These are phyloP conservation scores for Ceratosolen solmsi DNA, from an alignment of 1,140 invertebrate genomes.

Conservation along the genomic window DNA sequence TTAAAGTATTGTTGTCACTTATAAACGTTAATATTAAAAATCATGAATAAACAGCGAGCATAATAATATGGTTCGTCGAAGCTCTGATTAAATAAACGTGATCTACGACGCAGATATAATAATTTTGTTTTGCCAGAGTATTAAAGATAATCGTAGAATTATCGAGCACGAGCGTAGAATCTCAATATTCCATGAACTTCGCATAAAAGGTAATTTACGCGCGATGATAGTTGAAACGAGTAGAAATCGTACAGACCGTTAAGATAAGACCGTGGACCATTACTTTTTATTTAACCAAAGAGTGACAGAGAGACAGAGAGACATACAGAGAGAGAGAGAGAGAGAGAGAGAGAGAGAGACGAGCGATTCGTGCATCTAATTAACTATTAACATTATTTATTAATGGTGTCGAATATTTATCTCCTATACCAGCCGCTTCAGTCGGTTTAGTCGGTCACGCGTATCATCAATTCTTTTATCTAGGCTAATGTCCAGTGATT, in stretches of 20 bases:
- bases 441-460: background rate
- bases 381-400: conserved; percentile 36
- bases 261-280: background rate
- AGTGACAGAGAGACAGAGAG: background rate
- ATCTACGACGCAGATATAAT: background rate
- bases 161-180: conserved; percentile 14
- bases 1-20: background rate
- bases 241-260: conserved; percentile 11
- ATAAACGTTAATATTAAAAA: background rate
- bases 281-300: conserved; percentile 3
- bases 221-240: background rate
- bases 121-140: conserved; percentile 8
- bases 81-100: conserved; percentile 28
- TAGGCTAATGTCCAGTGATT: conserved; percentile 5
- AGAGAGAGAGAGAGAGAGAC: background rate
- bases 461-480: background rate
- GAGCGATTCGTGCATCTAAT: conserved; percentile 24
- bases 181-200: conserved; percentile 10
- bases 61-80: background rate
- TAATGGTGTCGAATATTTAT: background rate
- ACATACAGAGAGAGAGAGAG: background rate
- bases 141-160: conserved; percentile 4
- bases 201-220: conserved; percentile 15
- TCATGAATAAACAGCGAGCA: background rate
- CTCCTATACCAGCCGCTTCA: background rate